Percentiles rank a stretch among this genome's conserved stretches.
Evolutionary conservation across 2,113 vertebrate species (phyloP).

Genomic region (Bombycilla garrulus): DNA sequence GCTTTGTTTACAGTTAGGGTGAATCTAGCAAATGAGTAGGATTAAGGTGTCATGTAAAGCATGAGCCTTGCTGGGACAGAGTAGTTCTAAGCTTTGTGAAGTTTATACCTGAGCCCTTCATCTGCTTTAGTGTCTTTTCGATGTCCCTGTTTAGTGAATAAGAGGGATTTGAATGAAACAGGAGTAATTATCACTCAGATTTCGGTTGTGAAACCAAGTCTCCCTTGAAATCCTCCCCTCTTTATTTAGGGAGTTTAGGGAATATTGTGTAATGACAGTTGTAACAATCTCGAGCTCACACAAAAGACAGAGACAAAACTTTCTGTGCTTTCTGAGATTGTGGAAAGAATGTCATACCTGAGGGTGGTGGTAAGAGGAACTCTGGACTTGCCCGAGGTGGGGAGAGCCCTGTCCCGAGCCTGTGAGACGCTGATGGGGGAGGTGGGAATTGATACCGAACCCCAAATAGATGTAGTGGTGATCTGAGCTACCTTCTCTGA

Average conservation of each 20-base stretch:
- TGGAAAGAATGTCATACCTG: not conserved
- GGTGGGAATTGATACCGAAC: fast-evolving
- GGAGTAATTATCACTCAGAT: slow-evolving; percentile 18
- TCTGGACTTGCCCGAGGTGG: fast-evolving
- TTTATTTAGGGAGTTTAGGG: slow-evolving; percentile 20
- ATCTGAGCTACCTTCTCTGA: not conserved
- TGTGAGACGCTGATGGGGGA: fast-evolving
- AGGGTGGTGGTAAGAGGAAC: not conserved
- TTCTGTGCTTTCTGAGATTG: not conserved
- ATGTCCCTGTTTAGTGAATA: not conserved
- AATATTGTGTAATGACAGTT: not conserved
- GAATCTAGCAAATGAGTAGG: slow-evolving; percentile 72
- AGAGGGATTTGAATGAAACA: slow-evolving; percentile 22
- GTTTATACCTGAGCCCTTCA: slow-evolving; percentile 4
- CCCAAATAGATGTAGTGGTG: not conserved
- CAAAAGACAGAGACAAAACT: not conserved
- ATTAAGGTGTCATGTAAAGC: slow-evolving; percentile 67
- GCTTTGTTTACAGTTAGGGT: slow-evolving; percentile 61
- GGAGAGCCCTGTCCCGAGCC: fast-evolving
- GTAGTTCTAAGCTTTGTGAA: slow-evolving; percentile 56
- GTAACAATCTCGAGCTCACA: not conserved
- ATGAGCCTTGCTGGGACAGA: slow-evolving; percentile 36
- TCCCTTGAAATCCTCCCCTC: slow-evolving; percentile 41
- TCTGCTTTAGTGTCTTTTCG: slow-evolving; percentile 2
- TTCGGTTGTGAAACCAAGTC: slow-evolving; percentile 20